A percentile compares a stretch with the other conserved stretches of the same genome.
Conservation (phyloP, 2,797 vertebrate genomes). For the Pantherophis vulpinus region DNA sequence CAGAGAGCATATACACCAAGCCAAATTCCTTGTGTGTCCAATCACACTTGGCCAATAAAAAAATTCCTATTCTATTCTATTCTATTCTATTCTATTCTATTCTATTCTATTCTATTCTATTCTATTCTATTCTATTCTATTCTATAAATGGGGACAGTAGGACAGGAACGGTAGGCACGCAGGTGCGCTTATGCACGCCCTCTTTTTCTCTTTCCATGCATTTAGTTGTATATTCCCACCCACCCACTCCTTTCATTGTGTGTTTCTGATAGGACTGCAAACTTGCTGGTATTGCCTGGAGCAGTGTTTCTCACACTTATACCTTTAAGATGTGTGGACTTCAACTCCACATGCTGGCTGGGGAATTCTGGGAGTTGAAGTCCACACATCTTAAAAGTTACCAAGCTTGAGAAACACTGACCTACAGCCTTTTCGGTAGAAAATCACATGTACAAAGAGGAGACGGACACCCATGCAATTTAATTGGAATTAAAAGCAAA, state of each 20-base stretch:
- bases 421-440: neutral
- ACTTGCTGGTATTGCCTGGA: neutral
- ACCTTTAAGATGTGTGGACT: neutral
- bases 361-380: neutral
- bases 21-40: no score
- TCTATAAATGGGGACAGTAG: no score
- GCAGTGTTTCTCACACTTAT: neutral
- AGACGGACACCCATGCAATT: neutral
- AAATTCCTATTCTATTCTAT: no score
- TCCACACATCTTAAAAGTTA: neutral
- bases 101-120: no score
- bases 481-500: neutral
- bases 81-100: no score
- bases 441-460: neutral
- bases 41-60: no score
- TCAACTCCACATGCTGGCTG: neutral
- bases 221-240: neutral
- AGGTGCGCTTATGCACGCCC: no score
- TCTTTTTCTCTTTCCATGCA: neutral
- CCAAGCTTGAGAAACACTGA: neutral
- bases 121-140: no score
- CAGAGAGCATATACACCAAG: no score
- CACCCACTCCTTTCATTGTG: fast-evolving
- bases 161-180: no score
- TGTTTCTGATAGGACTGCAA: neutral